Evolutionary conservation across 2,113 vertebrate species (phyloP).

Genomic region (Elachura formosa): DNA sequence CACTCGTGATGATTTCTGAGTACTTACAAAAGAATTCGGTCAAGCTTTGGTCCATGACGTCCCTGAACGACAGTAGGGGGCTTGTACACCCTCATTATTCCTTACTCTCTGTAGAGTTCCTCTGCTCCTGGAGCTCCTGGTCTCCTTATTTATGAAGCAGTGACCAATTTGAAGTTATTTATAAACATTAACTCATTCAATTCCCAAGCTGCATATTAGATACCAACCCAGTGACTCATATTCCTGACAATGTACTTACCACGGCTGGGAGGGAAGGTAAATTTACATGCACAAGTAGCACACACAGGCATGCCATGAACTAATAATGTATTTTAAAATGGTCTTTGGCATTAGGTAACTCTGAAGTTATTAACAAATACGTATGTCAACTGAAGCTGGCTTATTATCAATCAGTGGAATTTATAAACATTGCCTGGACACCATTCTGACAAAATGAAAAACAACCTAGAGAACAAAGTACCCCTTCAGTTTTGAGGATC

Average conservation of each 20-base stretch:
- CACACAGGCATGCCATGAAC: constrained; percentile 26
- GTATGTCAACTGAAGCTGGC: not conserved
- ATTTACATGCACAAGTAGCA: constrained; percentile 33
- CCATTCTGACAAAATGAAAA: not conserved
- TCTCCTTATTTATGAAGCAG: constrained; percentile 61
- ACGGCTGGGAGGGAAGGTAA: constrained; percentile 13
- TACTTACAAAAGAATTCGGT: constrained; percentile 74
- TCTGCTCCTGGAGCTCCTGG: not conserved
- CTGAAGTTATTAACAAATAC: not conserved
- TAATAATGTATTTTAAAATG: constrained; percentile 45
- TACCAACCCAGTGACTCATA: constrained; percentile 42
- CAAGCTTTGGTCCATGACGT: constrained; percentile 67
- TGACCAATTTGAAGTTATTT: constrained; percentile 68
- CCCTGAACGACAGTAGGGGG: constrained; percentile 35
- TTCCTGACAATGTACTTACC: constrained; percentile 56
- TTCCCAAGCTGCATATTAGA: constrained; percentile 33
- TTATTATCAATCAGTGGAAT: not conserved
- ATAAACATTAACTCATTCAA: constrained; percentile 68
- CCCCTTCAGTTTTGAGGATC: not conserved
- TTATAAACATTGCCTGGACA: not conserved
- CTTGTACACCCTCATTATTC: constrained; percentile 65
- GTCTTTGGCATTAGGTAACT: not conserved
- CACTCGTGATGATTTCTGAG: not conserved
- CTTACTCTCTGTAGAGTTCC: not conserved
- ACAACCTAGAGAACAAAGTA: not conserved